phyloP scores from a whole-genome alignment of 2,888 invertebrate genomes.

The Notodonta dromedarius region DNA sequence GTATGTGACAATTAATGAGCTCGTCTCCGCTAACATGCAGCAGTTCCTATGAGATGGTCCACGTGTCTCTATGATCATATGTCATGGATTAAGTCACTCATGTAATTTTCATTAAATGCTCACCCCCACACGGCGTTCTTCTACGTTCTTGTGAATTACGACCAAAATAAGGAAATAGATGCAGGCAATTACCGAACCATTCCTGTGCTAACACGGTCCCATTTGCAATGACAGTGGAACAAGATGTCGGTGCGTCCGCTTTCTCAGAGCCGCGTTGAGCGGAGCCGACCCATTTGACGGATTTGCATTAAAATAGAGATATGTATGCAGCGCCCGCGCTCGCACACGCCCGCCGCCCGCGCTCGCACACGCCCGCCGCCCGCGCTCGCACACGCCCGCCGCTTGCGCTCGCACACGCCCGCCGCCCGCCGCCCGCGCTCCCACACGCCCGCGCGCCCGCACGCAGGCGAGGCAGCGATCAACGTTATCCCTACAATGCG shows the following conservation, averaged over 20 bases:
- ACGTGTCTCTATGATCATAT: no score
- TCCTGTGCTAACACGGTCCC: neutral
- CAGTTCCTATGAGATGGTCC: no score
- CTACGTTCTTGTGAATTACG: no score
- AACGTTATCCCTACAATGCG: neutral
- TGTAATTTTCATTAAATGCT: no score
- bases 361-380: neutral
- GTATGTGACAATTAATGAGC: no score
- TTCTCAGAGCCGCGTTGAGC: neutral
- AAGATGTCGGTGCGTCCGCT: neutral
- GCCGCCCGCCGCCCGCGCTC: neutral
- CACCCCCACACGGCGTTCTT: no score
- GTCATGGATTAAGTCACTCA: no score
- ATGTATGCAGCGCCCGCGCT: neutral
- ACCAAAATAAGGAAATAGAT: neutral
- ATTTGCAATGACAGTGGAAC: neutral
- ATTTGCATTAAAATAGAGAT: slow-evolving; percentile 1
- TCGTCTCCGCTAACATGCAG: no score
- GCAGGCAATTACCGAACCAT: neutral
- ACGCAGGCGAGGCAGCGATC: neutral
- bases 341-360: neutral
- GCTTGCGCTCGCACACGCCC: no score
- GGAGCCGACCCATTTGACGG: neutral
- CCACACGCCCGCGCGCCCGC: neutral
- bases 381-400: no score